Evolutionary conservation across 2,888 invertebrate genomes (phyloP).

Genomic region (Rhagonycha fulva): DNA sequence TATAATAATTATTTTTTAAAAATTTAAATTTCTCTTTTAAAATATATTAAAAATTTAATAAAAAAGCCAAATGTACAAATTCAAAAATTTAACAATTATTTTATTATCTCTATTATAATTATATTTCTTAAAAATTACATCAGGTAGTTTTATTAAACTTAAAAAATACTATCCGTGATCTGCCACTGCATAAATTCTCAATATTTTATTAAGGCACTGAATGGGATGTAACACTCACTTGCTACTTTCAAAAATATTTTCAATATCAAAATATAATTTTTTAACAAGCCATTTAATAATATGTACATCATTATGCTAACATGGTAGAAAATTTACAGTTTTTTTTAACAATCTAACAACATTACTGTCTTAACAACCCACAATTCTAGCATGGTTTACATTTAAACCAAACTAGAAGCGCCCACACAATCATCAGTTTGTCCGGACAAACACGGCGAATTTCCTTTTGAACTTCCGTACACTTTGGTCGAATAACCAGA

Average conservation of each 20-base stretch:
- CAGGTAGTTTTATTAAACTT: constrained; percentile 17
- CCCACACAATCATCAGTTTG: constrained; percentile 55
- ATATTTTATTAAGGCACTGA: constrained; percentile 25
- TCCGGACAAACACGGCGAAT: constrained; percentile 74
- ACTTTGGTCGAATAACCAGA: constrained; percentile 86
- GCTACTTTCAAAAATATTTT: not conserved
- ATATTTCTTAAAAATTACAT: constrained; percentile 13
- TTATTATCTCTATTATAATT: constrained; percentile 1
- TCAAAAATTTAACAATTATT: constrained; percentile 5
- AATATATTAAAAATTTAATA: constrained; percentile 25
- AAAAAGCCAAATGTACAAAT: constrained; percentile 27
- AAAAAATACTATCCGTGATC: constrained; percentile 1
- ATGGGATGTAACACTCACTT: constrained; percentile 3
- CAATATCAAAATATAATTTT: not conserved
- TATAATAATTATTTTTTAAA: constrained; percentile 14
- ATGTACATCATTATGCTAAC: not conserved
- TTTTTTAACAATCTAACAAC: not conserved
- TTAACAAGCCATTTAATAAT: not conserved
- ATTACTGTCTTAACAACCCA: not conserved
- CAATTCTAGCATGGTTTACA: not conserved
- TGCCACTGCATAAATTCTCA: constrained; percentile 1
- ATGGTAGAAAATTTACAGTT: not conserved
- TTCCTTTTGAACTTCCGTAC: constrained; percentile 77
- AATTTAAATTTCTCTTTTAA: constrained; percentile 15
- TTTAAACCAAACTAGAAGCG: constrained; percentile 69